Conservation (phyloP, 2,888 invertebrate species). For the Drosophila maculinotata region DNA sequence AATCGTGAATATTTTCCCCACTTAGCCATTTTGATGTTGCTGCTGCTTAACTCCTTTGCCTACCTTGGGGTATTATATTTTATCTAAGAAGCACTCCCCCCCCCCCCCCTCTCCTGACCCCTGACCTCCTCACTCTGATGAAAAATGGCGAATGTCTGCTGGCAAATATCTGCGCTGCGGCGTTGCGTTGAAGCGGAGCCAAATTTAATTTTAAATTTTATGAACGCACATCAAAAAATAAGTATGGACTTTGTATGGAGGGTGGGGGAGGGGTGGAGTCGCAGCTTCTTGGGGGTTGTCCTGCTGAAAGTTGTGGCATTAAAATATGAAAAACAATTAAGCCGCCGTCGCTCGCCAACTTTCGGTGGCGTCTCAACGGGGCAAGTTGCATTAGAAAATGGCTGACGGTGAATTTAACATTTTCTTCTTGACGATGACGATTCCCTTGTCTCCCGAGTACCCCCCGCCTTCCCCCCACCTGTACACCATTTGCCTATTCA, state of each 20-base stretch:
- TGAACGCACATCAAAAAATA: slow-evolving; percentile 77
- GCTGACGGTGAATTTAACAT: slow-evolving; percentile 38
- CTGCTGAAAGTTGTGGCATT: slow-evolving; percentile 67
- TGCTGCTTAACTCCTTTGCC: slow-evolving; percentile 39
- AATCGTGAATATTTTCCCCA: slow-evolving; percentile 30
- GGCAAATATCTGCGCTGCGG: slow-evolving; percentile 60
- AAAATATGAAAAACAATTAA: slow-evolving; percentile 81
- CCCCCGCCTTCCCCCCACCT: background rate
- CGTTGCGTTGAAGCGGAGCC: slow-evolving; percentile 54
- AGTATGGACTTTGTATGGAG: slow-evolving; percentile 3
- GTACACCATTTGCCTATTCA: slow-evolving; percentile 35
- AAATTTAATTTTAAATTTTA: slow-evolving; percentile 80
- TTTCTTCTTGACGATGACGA: slow-evolving; percentile 10
- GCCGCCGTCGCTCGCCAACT: slow-evolving; percentile 29
- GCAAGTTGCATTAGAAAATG: slow-evolving; percentile 53
- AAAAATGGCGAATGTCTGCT: slow-evolving; percentile 74
- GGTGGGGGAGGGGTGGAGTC: background rate
- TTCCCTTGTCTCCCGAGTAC: background rate
- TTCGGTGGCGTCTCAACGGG: slow-evolving; percentile 22
- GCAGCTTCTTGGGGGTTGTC: slow-evolving; percentile 43
- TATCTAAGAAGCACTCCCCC: slow-evolving; percentile 19
- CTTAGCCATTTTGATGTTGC: slow-evolving; percentile 32
- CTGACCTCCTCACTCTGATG: slow-evolving; percentile 13
- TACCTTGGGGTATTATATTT: slow-evolving; percentile 35
- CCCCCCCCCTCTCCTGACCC: too few relatives aligned